These are phyloP conservation scores for Theropithecus gelada DNA, from an alignment of 2,113 vertebrate genomes.

Conservation along the genomic window DNA sequence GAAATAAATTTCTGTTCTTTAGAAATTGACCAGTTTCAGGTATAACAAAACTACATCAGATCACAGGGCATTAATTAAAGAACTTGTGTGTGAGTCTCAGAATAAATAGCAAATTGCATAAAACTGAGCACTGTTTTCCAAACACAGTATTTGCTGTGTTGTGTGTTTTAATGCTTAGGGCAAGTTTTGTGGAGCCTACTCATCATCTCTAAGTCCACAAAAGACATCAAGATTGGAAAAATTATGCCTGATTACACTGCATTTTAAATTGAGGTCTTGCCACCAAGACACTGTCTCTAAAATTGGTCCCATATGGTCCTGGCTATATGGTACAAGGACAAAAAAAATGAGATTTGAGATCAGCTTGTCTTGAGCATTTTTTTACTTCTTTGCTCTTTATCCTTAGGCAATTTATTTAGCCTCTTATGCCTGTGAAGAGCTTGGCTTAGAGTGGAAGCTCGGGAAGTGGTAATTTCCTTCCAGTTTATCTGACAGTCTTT, in stretches of 20 bases:
- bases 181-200: background rate
- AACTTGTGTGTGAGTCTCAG: background rate
- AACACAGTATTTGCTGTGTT: background rate
- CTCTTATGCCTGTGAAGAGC: background rate
- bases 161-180: background rate
- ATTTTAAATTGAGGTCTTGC: background rate
- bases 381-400: background rate
- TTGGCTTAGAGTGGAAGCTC: accelerated
- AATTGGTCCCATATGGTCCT: background rate
- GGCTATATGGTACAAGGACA: too few species aligned
- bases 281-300: background rate
- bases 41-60: too few species aligned
- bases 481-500: background rate
- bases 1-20: background rate
- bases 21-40: background rate
- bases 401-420: background rate
- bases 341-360: background rate
- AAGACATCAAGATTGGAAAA: background rate
- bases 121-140: background rate
- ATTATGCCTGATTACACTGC: background rate
- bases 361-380: background rate
- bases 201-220: background rate
- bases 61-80: background rate
- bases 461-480: too few species aligned
- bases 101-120: background rate